Base-by-base conservation (phyloP, 2,113 vertebrate species). In the Guaruba guarouba region DNA sequence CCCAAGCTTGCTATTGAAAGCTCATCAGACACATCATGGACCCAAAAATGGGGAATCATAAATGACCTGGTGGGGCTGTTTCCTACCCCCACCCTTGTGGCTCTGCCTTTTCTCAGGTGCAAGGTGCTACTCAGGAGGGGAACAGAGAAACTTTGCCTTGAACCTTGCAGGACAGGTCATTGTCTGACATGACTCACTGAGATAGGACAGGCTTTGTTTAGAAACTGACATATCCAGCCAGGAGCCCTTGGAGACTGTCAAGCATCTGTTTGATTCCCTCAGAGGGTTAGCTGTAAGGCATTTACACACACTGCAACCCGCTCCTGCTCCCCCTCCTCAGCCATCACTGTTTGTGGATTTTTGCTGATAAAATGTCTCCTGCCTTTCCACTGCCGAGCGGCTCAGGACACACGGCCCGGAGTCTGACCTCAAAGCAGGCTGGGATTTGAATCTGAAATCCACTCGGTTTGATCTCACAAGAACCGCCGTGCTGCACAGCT, bases 371-470 rank as follows among this genome's bases (percentile, higher is more conserved):
- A 63, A 6, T 0, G 0, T 44, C 0, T 3, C 68, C 37, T 86
- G 88, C 79, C 54, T 90, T 94, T 93, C 92, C 6, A 1, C 59
- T 94, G 93, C 87, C 0, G 39, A 92, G 88, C 13, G 3, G 82
- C 90, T 92, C 92, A 92, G 89, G 93, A 95, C 88, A 88, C 49
- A 33, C 86, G 93, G 90, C 90, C 92, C 92, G 91, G 88, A 81
- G 93, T 80, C 82, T 96, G 95, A 96, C 94, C 96, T 95, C 95
- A 93, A 78, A 96, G 90, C 13, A 86, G 86, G 71, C 76, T 92
- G 92, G 93, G 88, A 93, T 96, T 96, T 96, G 94, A 96, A 95
- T 93, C 46, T 6, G 35, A 95, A 94, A 94, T 86, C 94, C 83
- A 67, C 83, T 91, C 0, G 1, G 88, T 92, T 96, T 97, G 95